phyloP scores from a whole-genome alignment of 1,140 invertebrate genomes.

The Neoseiulus cucumeris region DNA sequence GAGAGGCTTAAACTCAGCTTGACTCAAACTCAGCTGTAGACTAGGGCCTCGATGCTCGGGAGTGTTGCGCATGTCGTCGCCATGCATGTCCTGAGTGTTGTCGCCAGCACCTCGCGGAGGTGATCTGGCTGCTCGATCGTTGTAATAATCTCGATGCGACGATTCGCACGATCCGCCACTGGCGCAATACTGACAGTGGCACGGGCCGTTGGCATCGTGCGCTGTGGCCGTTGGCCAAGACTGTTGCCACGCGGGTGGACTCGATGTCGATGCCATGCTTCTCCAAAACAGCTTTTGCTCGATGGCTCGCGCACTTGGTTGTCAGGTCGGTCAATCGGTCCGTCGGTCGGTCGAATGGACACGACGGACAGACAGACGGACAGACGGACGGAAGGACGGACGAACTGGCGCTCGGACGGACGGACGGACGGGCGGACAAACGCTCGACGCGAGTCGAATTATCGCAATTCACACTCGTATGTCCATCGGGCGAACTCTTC shows the following conservation, averaged over 20 bases:
- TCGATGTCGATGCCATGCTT: conserved; percentile 3
- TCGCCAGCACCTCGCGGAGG: neutral
- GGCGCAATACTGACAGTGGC: conserved; percentile 5
- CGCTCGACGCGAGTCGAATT: too few relatives aligned
- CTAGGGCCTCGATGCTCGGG: neutral
- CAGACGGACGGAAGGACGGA: too few relatives aligned
- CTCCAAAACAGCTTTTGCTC: too few relatives aligned
- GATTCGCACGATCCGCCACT: neutral
- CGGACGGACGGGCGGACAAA: too few relatives aligned
- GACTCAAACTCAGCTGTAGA: neutral
- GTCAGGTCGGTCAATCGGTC: neutral
- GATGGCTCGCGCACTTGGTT: too few relatives aligned
- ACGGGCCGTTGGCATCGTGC: neutral
- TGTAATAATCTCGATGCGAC: neutral
- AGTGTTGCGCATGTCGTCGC: neutral
- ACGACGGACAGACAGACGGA: too few relatives aligned
- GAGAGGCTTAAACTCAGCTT: neutral
- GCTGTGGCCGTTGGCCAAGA: neutral
- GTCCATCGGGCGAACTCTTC: too few relatives aligned
- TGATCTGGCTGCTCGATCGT: neutral
- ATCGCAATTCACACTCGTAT: too few relatives aligned
- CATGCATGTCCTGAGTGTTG: conserved; percentile 6
- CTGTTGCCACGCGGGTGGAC: conserved; percentile 8
- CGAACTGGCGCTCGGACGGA: too few relatives aligned
- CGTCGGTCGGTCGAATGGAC: neutral